phyloP scores from a whole-genome alignment of 2,797 vertebrate species.

The Tarsius wallacei region DNA sequence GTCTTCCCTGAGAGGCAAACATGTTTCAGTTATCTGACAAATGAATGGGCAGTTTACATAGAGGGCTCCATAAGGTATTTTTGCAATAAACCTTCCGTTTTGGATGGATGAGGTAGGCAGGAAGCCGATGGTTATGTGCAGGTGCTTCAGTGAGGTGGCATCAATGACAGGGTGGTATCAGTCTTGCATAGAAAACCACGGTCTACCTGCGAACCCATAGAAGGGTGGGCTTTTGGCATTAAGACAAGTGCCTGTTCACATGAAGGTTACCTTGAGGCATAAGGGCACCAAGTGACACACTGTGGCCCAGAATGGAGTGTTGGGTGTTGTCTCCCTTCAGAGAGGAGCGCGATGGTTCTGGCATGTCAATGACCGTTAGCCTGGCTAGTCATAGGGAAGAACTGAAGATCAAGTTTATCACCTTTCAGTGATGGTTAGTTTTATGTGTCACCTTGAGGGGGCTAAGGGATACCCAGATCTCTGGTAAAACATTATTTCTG shows the following conservation, averaged over 20 bases:
- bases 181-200: no score
- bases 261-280: neutral
- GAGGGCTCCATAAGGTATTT: neutral
- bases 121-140: neutral
- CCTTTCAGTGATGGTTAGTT: neutral
- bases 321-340: neutral
- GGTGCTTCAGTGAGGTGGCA: no score
- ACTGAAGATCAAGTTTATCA: neutral
- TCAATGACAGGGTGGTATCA: neutral
- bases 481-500: neutral
- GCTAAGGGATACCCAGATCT: neutral
- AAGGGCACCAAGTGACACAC: neutral
- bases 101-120: neutral
- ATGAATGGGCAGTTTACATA: neutral
- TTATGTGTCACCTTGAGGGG: neutral
- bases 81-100: neutral
- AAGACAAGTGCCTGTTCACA: neutral
- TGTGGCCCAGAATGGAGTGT: no score
- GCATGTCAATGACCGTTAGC: neutral
- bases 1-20: conserved; percentile 8
- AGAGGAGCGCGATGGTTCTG: neutral
- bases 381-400: neutral
- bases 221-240: neutral
- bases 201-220: neutral
- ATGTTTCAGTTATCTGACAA: neutral